Evolutionary conservation across 2,113 vertebrate genomes (phyloP), one percentile per base, ranked within the genome.

Genomic region (Chaenocephalus aceratus): DNA sequence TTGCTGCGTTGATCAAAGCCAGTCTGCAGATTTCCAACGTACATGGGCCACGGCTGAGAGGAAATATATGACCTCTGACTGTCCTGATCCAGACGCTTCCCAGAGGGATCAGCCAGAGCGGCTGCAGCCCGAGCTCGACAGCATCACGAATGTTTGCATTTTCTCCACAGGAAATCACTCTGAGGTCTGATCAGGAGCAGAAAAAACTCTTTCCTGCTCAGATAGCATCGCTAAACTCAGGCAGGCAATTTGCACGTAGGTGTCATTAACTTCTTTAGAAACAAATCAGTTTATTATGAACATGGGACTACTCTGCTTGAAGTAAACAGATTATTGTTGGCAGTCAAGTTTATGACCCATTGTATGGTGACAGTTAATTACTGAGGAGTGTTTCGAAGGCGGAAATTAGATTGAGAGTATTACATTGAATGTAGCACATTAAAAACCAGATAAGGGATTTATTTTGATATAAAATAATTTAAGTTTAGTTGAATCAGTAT

Each of bases 131-230:
- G 10, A 64, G 85, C 54, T 75, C 46, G 69, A 80, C 70, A 75
- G 75, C 90, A 85, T 90, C 87, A 93, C 81, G 77, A 75, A 77
- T 87, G 92, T 93, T 94, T 93, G 90, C 66, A 77, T 90, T 90
- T 91, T 88, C 87, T 87, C 82, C 72, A 82, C 92, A 90, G 94
- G 94, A 95, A 95, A 88, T 88, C 77, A 83, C 90, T 85, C 91
- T 90, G 92, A 21, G 83, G 87, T 69, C 80, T 61, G 78, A 88
- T 92, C 81, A 88, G 82, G 86, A 81, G 89, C 82, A 91, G 72
- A 80, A 84, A 87, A 1, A 88, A 79, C 75, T 84, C 78, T 86
- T 89, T 91, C 87, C 88, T 88, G 92, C 86, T 87, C 79, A 83
- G 83, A 80, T 67, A 78, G 68, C 56, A 14, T 9, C 5, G 26